These are phyloP conservation scores for Hippoglossus stenolepis DNA, from an alignment of 2,113 vertebrate species.

Conservation along the genomic window DNA sequence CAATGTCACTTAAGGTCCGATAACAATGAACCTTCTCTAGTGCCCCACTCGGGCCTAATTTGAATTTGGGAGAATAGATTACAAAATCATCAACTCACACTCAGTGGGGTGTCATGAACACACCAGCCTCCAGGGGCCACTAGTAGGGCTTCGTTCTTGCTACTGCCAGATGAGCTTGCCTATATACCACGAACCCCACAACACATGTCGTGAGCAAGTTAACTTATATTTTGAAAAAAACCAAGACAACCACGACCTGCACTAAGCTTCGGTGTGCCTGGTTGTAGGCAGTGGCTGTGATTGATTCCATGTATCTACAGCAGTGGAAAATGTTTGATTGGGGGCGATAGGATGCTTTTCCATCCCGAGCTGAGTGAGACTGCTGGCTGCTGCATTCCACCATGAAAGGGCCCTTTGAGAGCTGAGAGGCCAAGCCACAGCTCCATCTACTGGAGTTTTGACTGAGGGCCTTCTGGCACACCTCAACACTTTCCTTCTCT, in stretches of 20 bases:
- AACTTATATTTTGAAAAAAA: too few species aligned
- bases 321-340: slow-evolving; percentile 39
- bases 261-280: not conserved
- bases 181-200: not conserved
- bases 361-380: slow-evolving; percentile 41
- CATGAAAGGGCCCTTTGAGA: slow-evolving; percentile 82
- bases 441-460: slow-evolving; percentile 70
- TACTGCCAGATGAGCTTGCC: not conserved
- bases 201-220: not conserved
- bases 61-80: too few species aligned
- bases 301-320: slow-evolving; percentile 44
- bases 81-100: not conserved
- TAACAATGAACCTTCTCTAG: too few species aligned
- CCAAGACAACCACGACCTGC: not conserved
- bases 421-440: slow-evolving; percentile 64
- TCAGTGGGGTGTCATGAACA: not conserved
- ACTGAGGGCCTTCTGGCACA: slow-evolving; percentile 74
- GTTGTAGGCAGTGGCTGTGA: slow-evolving; percentile 14
- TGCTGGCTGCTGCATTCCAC: slow-evolving; percentile 65
- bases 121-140: slow-evolving; percentile 2
- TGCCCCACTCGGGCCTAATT: too few species aligned
- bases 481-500: slow-evolving; percentile 65
- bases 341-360: slow-evolving; percentile 55
- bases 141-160: not conserved
- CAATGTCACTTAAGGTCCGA: too few species aligned